phyloP scores from a whole-genome alignment of 2,888 invertebrate genomes.

The Sclerodermus sp. region DNA sequence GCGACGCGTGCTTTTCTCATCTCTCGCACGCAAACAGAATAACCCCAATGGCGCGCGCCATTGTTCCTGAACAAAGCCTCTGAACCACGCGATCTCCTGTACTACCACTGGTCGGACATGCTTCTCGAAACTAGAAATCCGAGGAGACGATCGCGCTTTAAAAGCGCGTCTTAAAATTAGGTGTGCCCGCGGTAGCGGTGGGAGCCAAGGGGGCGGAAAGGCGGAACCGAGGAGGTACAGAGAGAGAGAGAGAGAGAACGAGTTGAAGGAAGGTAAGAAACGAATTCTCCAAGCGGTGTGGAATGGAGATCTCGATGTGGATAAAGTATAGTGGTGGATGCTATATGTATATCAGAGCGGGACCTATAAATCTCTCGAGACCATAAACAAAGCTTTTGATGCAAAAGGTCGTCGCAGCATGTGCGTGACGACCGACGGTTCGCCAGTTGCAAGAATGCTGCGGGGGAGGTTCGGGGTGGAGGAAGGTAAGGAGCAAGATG shows the following conservation, averaged over 20 bases:
- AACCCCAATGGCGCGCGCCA: too few relatives aligned
- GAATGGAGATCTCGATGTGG: slow-evolving; percentile 33
- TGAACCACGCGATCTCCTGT: not conserved
- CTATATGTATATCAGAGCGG: slow-evolving; percentile 39
- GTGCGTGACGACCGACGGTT: slow-evolving; percentile 49
- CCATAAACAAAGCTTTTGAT: slow-evolving; percentile 55
- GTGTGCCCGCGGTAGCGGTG: too few relatives aligned
- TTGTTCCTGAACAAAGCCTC: too few relatives aligned
- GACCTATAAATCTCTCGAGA: slow-evolving; percentile 47
- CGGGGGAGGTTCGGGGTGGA: slow-evolving; percentile 3
- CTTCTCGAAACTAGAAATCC: too few relatives aligned
- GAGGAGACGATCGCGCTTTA: too few relatives aligned
- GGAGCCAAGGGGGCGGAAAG: not conserved
- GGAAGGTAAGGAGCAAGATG: slow-evolving; percentile 5
- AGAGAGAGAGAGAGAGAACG: slow-evolving; percentile 3
- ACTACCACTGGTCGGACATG: too few relatives aligned
- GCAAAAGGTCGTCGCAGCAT: slow-evolving; percentile 53
- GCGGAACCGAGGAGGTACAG: not conserved
- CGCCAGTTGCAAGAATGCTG: slow-evolving; percentile 14
- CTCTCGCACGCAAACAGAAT: too few relatives aligned
- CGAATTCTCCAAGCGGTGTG: slow-evolving; percentile 37
- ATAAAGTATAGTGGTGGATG: slow-evolving; percentile 29
- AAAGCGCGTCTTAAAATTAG: too few relatives aligned
- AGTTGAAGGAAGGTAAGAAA: slow-evolving; percentile 17
- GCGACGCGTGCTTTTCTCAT: too few relatives aligned